These are phyloP conservation scores for Leptopterna dolabrata DNA, from an alignment of 2,888 invertebrate species.

Conservation along the genomic window DNA sequence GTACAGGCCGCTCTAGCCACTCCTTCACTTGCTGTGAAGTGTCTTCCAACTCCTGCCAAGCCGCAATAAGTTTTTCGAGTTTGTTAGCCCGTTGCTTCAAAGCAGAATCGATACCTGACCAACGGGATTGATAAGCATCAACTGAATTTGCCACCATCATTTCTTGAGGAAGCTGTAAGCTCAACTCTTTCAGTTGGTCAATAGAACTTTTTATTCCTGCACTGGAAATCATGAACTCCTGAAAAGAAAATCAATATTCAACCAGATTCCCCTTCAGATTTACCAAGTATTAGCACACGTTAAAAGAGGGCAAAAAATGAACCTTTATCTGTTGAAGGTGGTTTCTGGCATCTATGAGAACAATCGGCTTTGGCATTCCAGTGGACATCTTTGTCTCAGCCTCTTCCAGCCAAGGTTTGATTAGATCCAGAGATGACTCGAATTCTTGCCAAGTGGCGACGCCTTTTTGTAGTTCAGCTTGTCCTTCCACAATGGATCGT, in stretches of 20 bases:
- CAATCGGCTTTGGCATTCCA: slow-evolving; percentile 72
- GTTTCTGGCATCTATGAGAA: slow-evolving; percentile 83
- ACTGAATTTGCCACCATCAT: slow-evolving; percentile 59
- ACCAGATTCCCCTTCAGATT: too few relatives aligned
- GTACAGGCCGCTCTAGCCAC: slow-evolving; percentile 70
- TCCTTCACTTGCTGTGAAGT: slow-evolving; percentile 81
- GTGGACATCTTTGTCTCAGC: slow-evolving; percentile 84
- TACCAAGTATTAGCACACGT: neutral
- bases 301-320: neutral
- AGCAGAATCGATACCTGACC: slow-evolving; percentile 84
- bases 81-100: slow-evolving; percentile 83
- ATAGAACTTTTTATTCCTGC: slow-evolving; percentile 80
- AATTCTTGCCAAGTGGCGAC: slow-evolving; percentile 87
- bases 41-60: slow-evolving; percentile 85
- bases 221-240: slow-evolving; percentile 80
- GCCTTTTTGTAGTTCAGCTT: slow-evolving; percentile 80
- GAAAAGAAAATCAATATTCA: slow-evolving; percentile 48
- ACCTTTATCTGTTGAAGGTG: slow-evolving; percentile 77
- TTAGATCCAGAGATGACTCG: slow-evolving; percentile 80
- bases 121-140: slow-evolving; percentile 71
- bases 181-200: slow-evolving; percentile 78
- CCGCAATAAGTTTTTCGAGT: slow-evolving; percentile 80
- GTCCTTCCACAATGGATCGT: slow-evolving; percentile 71
- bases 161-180: slow-evolving; percentile 64
- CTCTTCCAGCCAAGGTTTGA: slow-evolving; percentile 90